phyloP scores from a whole-genome alignment of 2,113 vertebrate genomes.

The Neoarius graeffei region DNA sequence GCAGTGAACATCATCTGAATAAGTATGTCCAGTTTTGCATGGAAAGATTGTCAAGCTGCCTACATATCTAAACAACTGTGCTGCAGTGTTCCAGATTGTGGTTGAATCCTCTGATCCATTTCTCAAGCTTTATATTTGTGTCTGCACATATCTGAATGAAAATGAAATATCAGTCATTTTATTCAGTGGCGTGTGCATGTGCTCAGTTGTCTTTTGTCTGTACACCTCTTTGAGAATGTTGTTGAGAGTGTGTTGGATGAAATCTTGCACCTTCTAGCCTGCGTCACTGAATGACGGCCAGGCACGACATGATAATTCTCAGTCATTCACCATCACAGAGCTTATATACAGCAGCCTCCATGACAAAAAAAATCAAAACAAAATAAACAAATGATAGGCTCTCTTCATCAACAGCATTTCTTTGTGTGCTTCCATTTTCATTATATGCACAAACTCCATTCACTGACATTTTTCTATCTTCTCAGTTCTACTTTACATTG shows the following conservation, averaged over 20 bases:
- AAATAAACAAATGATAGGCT: constrained; percentile 44
- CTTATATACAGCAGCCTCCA: constrained; percentile 22
- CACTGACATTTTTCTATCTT: constrained; percentile 50
- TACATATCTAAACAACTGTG: constrained; percentile 10
- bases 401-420: constrained; percentile 51
- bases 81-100: constrained; percentile 3
- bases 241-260: constrained; percentile 10
- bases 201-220: constrained; percentile 31
- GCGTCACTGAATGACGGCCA: neutral
- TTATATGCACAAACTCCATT: constrained; percentile 57
- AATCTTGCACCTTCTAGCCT: constrained; percentile 24
- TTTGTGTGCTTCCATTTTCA: constrained; percentile 70
- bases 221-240: constrained; percentile 28
- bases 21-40: constrained; percentile 24
- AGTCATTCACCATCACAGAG: constrained; percentile 8
- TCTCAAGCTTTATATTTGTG: neutral
- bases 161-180: neutral
- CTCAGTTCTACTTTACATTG: constrained; percentile 69
- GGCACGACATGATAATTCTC: constrained; percentile 1
- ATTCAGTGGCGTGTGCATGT: neutral
- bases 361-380: neutral
- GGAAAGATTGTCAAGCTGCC: constrained; percentile 3
- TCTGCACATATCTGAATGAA: neutral
- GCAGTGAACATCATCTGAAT: constrained; percentile 4
- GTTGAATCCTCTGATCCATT: constrained; percentile 1